Conservation (phyloP, 2,888 invertebrate species). For the Temnothorax unifasciatus region DNA sequence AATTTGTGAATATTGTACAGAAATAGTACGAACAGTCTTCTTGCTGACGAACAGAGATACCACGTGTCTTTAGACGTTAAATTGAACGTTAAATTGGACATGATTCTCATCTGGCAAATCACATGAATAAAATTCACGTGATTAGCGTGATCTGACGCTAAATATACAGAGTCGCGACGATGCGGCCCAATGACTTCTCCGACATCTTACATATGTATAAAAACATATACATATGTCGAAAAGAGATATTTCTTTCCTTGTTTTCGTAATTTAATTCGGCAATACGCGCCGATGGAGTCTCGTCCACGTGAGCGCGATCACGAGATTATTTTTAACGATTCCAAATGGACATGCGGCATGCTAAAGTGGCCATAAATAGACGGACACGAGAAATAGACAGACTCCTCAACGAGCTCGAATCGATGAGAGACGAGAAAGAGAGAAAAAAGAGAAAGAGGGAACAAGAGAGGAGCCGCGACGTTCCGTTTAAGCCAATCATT, state of each 20-base stretch:
- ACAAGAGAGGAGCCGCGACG: neutral
- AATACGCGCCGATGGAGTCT: neutral
- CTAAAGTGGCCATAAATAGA: conserved; percentile 42
- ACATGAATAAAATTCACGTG: conserved; percentile 18
- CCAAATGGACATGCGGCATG: conserved; percentile 19
- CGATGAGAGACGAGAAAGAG: neutral
- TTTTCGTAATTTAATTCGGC: neutral
- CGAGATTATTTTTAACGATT: conserved; percentile 46
- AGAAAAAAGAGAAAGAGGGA: neutral
- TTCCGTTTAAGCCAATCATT: conserved; percentile 48
- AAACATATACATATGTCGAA: neutral
- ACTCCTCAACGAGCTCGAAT: conserved; percentile 22
- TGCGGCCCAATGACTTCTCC: conserved; percentile 4
- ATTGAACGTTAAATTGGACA: conserved; percentile 3
- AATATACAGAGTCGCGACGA: neutral
- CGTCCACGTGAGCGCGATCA: neutral
- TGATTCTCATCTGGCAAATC: conserved; percentile 15
- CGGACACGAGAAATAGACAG: conserved; percentile 17
- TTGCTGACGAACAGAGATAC: neutral
- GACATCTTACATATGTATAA: neutral
- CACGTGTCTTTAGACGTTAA: neutral
- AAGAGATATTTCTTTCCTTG: neutral
- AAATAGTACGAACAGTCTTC: neutral
- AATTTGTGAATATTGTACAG: neutral
- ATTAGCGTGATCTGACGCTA: neutral